Evolutionary conservation across 2,888 invertebrate genomes (phyloP), one percentile per base, ranked within the genome.

Genomic region (Drosophila kuntzei): DNA sequence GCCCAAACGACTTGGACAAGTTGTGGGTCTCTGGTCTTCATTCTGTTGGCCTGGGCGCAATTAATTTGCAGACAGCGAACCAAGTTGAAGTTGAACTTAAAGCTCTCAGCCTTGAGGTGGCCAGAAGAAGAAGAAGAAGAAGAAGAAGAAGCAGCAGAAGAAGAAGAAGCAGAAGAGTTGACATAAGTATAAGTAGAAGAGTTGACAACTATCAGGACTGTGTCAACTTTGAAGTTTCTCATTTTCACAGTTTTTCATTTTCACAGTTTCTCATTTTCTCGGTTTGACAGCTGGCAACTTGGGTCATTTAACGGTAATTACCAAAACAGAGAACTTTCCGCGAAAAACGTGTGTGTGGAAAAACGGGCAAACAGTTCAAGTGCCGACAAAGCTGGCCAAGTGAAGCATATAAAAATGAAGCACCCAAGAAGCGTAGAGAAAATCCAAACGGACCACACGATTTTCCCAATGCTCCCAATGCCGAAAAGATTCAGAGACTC

Each of bases 271-370:
- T 5, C 44, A 34, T 12, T 50, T 39, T 27, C 27, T 27, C 34
- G 6, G n/a, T 22, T 49, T 34, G 18, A 20, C 43, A 44, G 47
- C 39, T 29, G 43, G 64, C 14, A 66, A 53, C 80, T 62, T 80
- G 87, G 83, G 84, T 84, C 85, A 84, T 84, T 84, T 84, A 87
- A 87, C 83, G 83, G 83, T 84, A 87, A 84, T 84, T 84, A 87
- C 87, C 69, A 70, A 70, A 77, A 77, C 71, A 57, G 58, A 64
- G 65, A 65, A 84, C 58, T 82, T 82, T 80, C 78, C 66, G 78
- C 80, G 80, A 75, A 77, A 79, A 80, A 64, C 61, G 61, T 72
- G 55, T 50, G 43, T 34, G 58, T 68, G 54, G 65, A 68, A 74
- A 78, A 79, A 51, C 51, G 79, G 47, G 49, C 71, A 73, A 79